Evolutionary conservation across 1,140 invertebrate species (phyloP), one percentile per base, ranked within the genome.

Genomic region (Ceratosolen fusciceps): DNA sequence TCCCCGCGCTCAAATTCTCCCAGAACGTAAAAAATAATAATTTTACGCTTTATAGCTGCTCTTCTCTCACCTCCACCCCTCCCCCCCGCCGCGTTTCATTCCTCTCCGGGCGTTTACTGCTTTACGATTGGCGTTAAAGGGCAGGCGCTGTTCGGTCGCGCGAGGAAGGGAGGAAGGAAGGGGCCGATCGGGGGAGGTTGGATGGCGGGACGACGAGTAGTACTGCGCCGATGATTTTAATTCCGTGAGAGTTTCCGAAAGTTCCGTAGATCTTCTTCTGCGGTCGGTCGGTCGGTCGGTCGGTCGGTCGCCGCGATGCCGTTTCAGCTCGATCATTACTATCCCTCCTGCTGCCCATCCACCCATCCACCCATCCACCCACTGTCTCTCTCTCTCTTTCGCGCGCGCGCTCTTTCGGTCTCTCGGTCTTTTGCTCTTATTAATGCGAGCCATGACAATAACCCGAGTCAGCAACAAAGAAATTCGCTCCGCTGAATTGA

Each of bases 361-460:
- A n/a, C n/a, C n/a, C n/a, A n/a, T n/a, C n/a, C n/a, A n/a, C n/a
- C n/a, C n/a, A n/a, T n/a, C n/a, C n/a, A n/a, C n/a, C n/a, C n/a
- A n/a, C n/a, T n/a, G n/a, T 62, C 68, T 62, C 21, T 62, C 16
- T 7, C 80, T 81, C 72, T 77, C 58, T 68, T 72, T 80, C 54
- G 26, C 54, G 39, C 34, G 5, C n/a, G 16, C 24, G 31, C 43
- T 47, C 43, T 9, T 47, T 7, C 7, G 8, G 16, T 47, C 43
- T 7, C 43, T 47, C 16, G 7, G 54, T n/a, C n/a, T n/a, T n/a
- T n/a, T n/a, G n/a, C n/a, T n/a, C n/a, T n/a, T n/a, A n/a, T n/a
- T n/a, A n/a, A n/a, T n/a, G n/a, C 31, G 10, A 47, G n/a, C 26
- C 43, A 77, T 34, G 39, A 19, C 56, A 56, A 31, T 58, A 10